Percentiles rank a stretch among this genome's conserved stretches.
Evolutionary conservation across 2,888 invertebrate genomes (phyloP).

Genomic region (Xestia ashworthii): DNA sequence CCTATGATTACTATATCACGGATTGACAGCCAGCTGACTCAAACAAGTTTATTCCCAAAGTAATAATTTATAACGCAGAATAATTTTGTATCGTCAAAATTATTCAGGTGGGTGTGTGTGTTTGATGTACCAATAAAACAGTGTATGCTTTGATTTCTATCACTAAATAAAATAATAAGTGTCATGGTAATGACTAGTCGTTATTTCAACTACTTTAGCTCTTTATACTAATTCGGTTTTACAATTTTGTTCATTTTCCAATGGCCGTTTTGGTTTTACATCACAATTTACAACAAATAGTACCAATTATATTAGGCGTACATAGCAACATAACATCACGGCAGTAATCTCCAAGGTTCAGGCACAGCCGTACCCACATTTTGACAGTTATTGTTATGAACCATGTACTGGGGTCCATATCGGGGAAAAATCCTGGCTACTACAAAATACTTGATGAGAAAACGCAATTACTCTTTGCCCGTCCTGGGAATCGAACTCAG

Average conservation of each 20-base stretch:
- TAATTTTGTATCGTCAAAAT: neutral
- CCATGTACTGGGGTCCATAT: neutral
- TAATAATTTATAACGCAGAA: slow-evolving; percentile 10
- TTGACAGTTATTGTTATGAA: neutral
- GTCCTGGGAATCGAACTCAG: neutral
- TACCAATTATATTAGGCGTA: neutral
- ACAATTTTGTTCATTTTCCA: neutral
- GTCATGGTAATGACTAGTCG: neutral
- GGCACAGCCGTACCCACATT: neutral
- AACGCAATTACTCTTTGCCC: neutral
- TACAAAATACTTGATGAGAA: neutral
- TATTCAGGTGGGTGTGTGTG: neutral
- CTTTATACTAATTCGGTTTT: neutral
- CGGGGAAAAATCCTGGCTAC: too few relatives aligned
- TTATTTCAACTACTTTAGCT: neutral
- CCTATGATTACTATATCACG: slow-evolving; percentile 15
- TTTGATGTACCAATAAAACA: neutral
- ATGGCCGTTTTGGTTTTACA: neutral
- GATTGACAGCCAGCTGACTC: slow-evolving; percentile 9
- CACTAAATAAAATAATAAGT: neutral
- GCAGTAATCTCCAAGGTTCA: neutral
- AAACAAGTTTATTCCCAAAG: slow-evolving; percentile 11
- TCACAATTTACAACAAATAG: neutral
- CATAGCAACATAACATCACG: neutral
- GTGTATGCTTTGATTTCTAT: neutral